These are phyloP conservation scores for Sycophila sp. DNA, from an alignment of 1,140 invertebrate genomes.

Conservation along the genomic window DNA sequence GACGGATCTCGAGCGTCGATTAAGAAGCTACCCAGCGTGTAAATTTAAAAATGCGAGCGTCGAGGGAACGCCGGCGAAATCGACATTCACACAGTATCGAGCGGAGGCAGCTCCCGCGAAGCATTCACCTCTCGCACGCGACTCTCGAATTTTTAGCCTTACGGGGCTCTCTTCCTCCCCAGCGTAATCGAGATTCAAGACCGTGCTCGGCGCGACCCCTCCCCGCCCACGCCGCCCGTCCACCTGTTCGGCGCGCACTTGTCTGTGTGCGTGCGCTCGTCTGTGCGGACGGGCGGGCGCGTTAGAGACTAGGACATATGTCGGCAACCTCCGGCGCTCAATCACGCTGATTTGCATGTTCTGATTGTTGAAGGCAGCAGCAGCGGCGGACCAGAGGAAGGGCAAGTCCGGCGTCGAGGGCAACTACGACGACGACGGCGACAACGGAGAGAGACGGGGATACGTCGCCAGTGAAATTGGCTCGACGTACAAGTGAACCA, in stretches of 20 bases:
- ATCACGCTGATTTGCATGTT: constrained; percentile 41
- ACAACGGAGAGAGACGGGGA: too few relatives aligned
- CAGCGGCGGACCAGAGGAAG: too few relatives aligned
- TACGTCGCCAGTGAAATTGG: not conserved
- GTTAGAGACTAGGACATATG: constrained; percentile 5
- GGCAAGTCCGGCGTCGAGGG: not conserved
- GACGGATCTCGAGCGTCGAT: too few relatives aligned
- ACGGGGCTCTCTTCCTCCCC: not conserved
- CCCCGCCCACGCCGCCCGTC: constrained; percentile 23
- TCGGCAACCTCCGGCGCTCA: constrained; percentile 11
- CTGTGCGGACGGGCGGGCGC: not conserved
- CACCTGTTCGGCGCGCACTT: not conserved
- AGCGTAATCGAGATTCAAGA: constrained; percentile 34
- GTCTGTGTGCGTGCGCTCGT: not conserved
- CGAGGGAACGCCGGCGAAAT: too few relatives aligned
- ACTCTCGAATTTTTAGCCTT: not conserved
- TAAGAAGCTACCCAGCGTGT: too few relatives aligned
- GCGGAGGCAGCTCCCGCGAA: too few relatives aligned
- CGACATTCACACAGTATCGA: too few relatives aligned
- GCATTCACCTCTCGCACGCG: not conserved
- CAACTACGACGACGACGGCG: not conserved
- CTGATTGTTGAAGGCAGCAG: constrained; percentile 36
- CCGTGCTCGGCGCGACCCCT: constrained; percentile 19
- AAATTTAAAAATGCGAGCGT: too few relatives aligned
- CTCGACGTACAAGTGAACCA: not conserved